Base-by-base conservation (phyloP, 2,888 invertebrate species). In the Cecidostiba fungosa region DNA sequence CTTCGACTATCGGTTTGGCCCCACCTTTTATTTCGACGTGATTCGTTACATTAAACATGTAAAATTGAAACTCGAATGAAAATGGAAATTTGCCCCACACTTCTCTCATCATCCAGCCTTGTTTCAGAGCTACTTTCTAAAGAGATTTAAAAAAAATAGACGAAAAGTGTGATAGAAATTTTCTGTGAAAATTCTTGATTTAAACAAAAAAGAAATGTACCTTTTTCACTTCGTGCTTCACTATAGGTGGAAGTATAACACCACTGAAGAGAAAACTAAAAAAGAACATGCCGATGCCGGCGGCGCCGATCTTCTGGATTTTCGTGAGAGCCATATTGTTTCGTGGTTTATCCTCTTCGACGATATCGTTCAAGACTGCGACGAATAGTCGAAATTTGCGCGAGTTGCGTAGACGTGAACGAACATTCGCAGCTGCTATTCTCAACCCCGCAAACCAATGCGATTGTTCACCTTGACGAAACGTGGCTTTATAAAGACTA, bases 21-120 rank as follows among this genome's bases (percentile, higher is more conserved):
- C 98, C 98, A 23, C 95, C 94, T 81, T 95, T 94, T 0, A 97
- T 95, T 66, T 96, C 97, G 0, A 95, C 95, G 0, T 96, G 95
- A 93, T 98, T 98, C 8, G 97, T 97, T 73, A 97, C 95, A 91
- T 98, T 97, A 92, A 97, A 98, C 0, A 98, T 90, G 90, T 96
- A 97, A 39, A 98, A 94, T 89, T 96, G 96, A 91, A 97, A 97
- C 89, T 96, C 96, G 54, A 98, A 90, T 0, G 96, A 95, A 88
- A 97, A 96, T 0, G 98, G 97, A 0, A 97, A 95, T 88, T 96
- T 95, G 77, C 95, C 93, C 96, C 98, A 98, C 94, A 97, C 95
- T 54, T 95, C 95, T 26, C 97, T 95, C 78, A 76, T 81, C 16
- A 70, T 66, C 47, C 62, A 69, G 0, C 79, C 82, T 32, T 47